Evolutionary conservation across 2,797 vertebrate species (phyloP), one percentile per base, ranked within the genome.

Genomic region (Microctenopoma steveboyesi): DNA sequence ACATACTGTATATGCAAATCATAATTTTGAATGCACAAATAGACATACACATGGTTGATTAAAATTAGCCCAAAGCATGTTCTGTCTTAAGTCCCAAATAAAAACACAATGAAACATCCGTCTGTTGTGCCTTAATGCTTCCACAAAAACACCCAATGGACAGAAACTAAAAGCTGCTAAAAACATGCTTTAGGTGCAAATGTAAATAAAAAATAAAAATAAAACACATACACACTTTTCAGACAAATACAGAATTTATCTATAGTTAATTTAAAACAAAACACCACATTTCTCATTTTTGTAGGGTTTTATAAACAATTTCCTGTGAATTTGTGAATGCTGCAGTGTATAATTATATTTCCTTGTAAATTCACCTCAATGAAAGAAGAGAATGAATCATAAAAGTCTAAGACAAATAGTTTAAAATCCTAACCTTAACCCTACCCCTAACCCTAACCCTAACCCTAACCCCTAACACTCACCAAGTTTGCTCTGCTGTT

Each of bases 401-500:
- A 43, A 30, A 28, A 30, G 3, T 4, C 28, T 42, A 12, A 39
- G 5, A 42, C 14, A 57, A 7, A 57, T 13, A 53, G 30, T 22
- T 22, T 22, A 22, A 22, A 22, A 22, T 22, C 22, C 22, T 22
- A 22, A 22, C 22, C 22, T 2, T 22, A 22, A 22, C 22, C 22
- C 22, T 22, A 22, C 22, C 22, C 22, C 22, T 22, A 22, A 22
- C 22, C 22, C 25, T 22, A 22, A 22, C 22, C 22, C 22, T 22
- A 22, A 1, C 22, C 22, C 22, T 22, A 22, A 22, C 22, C 22
- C 25, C 45, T 15, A 50, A 65, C 49, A 84, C 95, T 95, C 71
- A 98, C 96, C 96, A 99, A 45, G 91, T 92, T 89, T 97, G 96
- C 63, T 94, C 94, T 25, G 95, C 81, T 0, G 81, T 86, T 0